phyloP scores from a whole-genome alignment of 2,797 vertebrate genomes.

The Pantherophis alleghaniensis region DNA sequence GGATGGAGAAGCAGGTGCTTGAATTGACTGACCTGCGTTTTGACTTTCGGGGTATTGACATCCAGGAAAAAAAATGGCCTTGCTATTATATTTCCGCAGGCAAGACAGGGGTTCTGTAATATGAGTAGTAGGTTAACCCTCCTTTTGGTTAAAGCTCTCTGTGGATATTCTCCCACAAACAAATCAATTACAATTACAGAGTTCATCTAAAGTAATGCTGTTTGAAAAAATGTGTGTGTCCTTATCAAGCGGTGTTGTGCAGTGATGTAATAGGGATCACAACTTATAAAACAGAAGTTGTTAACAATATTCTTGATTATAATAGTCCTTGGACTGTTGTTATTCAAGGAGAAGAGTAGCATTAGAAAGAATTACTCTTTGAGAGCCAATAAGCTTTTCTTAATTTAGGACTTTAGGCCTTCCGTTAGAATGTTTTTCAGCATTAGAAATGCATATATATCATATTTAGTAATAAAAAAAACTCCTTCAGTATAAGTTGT shows the following conservation, averaged over 20 bases:
- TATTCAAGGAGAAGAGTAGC: not conserved
- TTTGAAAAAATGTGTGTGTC: conserved; percentile 10
- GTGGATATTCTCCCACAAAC: conserved; percentile 27
- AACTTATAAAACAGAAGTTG: conserved; percentile 13
- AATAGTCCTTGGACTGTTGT: conserved; percentile 1
- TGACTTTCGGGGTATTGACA: conserved; percentile 52
- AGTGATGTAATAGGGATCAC: not conserved
- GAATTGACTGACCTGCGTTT: conserved; percentile 41
- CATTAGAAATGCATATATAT: not conserved
- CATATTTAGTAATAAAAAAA: not conserved
- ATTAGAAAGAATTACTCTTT: not conserved
- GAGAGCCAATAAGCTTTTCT: not conserved
- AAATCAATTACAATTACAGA: conserved; percentile 57
- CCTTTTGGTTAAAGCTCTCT: conserved; percentile 39
- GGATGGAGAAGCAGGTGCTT: conserved; percentile 36
- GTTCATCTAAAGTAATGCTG: conserved; percentile 36
- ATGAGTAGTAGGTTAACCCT: conserved; percentile 47
- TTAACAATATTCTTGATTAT: conserved; percentile 7
- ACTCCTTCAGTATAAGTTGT: not conserved
- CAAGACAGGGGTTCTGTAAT: conserved; percentile 25
- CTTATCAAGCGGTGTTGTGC: not conserved
- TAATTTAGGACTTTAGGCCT: not conserved
- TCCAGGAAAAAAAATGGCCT: conserved; percentile 32
- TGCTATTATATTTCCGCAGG: conserved; percentile 35
- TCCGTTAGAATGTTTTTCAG: not conserved